Evolutionary conservation across 2,888 invertebrate genomes (phyloP).

Genomic region (Acanthosepion pharaonis): DNA sequence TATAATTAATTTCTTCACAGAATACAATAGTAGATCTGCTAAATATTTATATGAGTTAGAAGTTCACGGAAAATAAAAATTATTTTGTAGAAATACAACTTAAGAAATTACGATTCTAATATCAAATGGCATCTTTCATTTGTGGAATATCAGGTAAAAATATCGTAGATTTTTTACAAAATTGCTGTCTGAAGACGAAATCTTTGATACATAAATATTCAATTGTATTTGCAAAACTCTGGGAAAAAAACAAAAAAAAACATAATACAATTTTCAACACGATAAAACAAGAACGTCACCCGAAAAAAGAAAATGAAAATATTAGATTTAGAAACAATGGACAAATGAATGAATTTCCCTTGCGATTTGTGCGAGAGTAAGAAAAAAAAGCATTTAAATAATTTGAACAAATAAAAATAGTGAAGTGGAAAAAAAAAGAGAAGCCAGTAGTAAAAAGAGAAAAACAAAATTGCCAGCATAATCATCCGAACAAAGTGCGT

Average conservation of each 20-base stretch:
- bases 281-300: background rate
- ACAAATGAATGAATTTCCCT: background rate
- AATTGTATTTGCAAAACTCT: background rate
- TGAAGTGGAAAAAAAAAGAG: background rate
- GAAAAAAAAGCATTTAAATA: background rate
- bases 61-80: too few relatives aligned
- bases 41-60: too few relatives aligned
- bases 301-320: background rate
- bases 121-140: background rate
- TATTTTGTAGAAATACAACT: background rate
- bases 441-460: background rate
- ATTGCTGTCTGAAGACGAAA: background rate
- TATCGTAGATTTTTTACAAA: background rate
- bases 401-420: background rate
- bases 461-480: background rate
- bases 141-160: background rate
- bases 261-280: background rate
- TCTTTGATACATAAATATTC: background rate
- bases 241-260: background rate
- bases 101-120: background rate
- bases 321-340: background rate
- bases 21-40: too few relatives aligned
- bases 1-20: too few relatives aligned
- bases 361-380: background rate
- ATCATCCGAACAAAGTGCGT: background rate